Evolutionary conservation across 2,113 vertebrate genomes (phyloP).

Genomic region (Coturnix japonica): DNA sequence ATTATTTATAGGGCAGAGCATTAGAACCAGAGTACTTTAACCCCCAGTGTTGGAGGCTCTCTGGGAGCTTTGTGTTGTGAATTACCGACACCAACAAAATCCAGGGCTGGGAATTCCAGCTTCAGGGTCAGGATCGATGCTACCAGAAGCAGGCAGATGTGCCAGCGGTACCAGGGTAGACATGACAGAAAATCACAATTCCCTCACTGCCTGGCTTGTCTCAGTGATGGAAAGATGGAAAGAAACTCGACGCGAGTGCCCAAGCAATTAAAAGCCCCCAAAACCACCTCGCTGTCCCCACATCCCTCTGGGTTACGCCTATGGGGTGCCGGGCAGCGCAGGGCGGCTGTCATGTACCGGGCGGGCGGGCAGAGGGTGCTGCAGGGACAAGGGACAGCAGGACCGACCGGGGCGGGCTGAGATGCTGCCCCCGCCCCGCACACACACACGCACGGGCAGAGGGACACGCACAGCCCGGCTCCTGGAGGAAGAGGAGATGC

Average conservation of each 20-base stretch:
- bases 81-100: not conserved
- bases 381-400: slow-evolving; percentile 19
- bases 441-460: not conserved
- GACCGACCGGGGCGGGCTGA: not conserved
- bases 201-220: slow-evolving; percentile 3
- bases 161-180: not conserved
- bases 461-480: not conserved
- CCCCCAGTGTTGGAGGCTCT: not conserved
- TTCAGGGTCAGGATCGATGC: accelerated
- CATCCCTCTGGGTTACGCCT: not conserved
- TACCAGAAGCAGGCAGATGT: not conserved
- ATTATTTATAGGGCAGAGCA: not conserved
- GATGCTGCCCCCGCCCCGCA: not conserved
- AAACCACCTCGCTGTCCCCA: accelerated
- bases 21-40: not conserved
- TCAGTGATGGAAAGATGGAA: accelerated
- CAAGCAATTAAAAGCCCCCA: not conserved
- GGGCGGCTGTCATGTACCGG: not conserved
- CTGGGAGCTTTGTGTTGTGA: not conserved
- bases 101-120: accelerated
- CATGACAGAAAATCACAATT: not conserved
- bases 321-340: not conserved
- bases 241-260: accelerated
- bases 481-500: not conserved
- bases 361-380: slow-evolving; percentile 64